Base-by-base conservation (phyloP, 2,888 invertebrate species). In the Euphydryas editha region DNA sequence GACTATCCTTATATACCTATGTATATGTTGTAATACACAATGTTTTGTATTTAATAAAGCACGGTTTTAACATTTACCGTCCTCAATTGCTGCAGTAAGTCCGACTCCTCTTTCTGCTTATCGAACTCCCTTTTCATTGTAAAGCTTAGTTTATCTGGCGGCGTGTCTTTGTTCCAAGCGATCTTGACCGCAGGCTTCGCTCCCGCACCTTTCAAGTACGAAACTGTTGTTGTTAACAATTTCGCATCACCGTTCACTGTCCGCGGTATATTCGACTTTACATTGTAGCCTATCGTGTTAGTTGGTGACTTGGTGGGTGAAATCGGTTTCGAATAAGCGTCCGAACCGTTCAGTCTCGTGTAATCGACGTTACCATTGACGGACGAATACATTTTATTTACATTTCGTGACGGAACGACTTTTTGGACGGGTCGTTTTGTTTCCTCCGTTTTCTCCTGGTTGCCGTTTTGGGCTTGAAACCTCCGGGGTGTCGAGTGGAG, bases 91-190 rank as follows among this genome's bases (percentile, higher is more conserved):
- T 96, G 95, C 80, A 98, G 94, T 76, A 98, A 90, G 81, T 98
- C 97, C 7, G 95, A 95, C 84, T 98, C 98, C 85, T 98, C 98
- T 82, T 96, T 96, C 79, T 97, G 97, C 78, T 97, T 96, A 83
- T 98, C 98, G 73, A 98, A 96, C 86, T 98, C 98, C 74, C 98
- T 94, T 79, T 98, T 95, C 96, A 98, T 97, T 0, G 98, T 98
- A 84, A 98, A 98, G 81, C 96, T 97, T 77, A 97, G 94, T 82
- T 97, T 97, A 73, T 96, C 96, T 0, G 94, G 88, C 47, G 94
- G 88, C 72, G 94, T 78, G 76, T 96, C 96, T 77, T 95, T 95
- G 76, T 95, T 96, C 96, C 96, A 97, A 75, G 95, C 94, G 76
- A 95, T 94, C 80, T 94, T 95, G 66, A 83, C 82, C n/a, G 82